Conservation (phyloP, 2,888 invertebrate species). For the Euproctis similis region DNA sequence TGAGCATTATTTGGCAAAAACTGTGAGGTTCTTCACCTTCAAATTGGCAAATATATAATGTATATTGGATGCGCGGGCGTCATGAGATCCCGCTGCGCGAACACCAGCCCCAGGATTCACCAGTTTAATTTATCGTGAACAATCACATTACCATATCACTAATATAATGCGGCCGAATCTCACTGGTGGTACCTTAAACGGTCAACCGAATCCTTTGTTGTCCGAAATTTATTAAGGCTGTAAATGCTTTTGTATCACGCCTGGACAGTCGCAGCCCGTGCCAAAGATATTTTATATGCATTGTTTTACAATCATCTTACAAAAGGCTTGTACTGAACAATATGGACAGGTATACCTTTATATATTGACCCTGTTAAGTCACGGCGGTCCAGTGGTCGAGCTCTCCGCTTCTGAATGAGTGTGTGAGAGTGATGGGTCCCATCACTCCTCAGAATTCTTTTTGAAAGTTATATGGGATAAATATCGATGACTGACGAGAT, state of each 20-base stretch:
- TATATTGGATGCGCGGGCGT: conserved; percentile 46
- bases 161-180: conserved; percentile 66
- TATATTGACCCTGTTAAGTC: too few species aligned
- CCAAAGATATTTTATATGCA: conserved; percentile 47
- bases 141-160: conserved; percentile 75
- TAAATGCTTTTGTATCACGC: conserved; percentile 56
- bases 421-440: too few species aligned
- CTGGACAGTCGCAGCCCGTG: conserved; percentile 39
- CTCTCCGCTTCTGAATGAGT: too few species aligned
- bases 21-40: conserved; percentile 58
- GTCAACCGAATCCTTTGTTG: conserved; percentile 69
- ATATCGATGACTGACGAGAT: too few species aligned
- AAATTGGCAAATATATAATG: conserved; percentile 30
- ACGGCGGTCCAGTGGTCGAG: too few species aligned
- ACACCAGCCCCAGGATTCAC: conserved; percentile 40
- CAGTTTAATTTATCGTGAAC: conserved; percentile 69
- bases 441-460: too few species aligned
- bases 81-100: conserved; percentile 56
- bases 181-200: conserved; percentile 67
- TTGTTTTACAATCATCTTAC: conserved; percentile 53
- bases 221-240: conserved; percentile 65
- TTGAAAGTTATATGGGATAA: too few species aligned
- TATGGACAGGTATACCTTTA: too few species aligned
- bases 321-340: conserved; percentile 37
- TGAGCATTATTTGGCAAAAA: conserved; percentile 50